phyloP scores from a whole-genome alignment of 2,113 vertebrate species.

The Corythaeola cristata region DNA sequence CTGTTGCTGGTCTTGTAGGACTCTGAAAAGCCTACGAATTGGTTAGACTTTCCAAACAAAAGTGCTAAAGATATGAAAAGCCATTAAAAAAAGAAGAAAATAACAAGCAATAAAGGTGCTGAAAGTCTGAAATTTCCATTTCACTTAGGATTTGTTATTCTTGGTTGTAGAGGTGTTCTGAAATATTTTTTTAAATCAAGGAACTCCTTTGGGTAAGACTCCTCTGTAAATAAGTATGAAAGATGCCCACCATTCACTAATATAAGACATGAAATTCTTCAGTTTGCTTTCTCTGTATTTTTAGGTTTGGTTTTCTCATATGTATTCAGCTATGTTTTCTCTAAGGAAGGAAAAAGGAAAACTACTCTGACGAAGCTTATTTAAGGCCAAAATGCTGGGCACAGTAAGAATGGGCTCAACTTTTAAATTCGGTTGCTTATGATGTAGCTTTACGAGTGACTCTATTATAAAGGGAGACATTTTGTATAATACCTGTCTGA shows the following conservation, averaged over 20 bases:
- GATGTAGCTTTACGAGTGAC: background rate
- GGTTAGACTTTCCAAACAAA: background rate
- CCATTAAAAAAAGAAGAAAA: background rate
- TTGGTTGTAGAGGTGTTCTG: background rate
- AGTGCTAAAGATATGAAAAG: background rate
- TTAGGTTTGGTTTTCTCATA: background rate
- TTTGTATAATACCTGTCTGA: background rate
- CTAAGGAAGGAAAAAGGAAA: background rate
- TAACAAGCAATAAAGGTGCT: background rate
- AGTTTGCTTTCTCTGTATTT: background rate
- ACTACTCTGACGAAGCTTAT: background rate
- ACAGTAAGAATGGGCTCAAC: background rate
- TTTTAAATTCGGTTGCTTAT: background rate
- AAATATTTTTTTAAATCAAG: background rate
- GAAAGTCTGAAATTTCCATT: background rate
- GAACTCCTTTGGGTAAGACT: background rate
- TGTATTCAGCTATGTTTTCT: background rate
- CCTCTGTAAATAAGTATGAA: background rate
- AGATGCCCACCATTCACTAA: background rate
- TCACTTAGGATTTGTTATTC: background rate
- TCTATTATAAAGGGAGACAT: background rate
- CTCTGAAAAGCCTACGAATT: background rate
- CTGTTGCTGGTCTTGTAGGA: background rate
- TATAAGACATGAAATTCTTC: background rate
- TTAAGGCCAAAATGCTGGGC: background rate